Conservation (phyloP, 2,113 vertebrate genomes). For the Platycercus adscitus region DNA sequence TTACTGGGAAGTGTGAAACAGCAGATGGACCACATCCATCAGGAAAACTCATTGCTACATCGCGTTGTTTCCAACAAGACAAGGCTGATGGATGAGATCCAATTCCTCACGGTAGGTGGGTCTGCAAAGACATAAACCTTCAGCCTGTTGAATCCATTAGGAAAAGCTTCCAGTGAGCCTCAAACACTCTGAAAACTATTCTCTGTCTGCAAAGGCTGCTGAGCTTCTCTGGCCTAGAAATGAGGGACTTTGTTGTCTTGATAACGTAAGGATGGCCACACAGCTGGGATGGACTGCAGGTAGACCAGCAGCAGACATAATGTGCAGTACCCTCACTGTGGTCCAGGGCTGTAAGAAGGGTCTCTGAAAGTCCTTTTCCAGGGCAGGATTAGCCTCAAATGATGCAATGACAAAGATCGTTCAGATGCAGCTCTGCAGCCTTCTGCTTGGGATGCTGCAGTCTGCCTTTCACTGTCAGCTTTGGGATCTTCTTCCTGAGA, state of each 20-base stretch:
- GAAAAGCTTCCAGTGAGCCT: not conserved
- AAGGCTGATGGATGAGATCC: constrained; percentile 27
- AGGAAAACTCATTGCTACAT: constrained; percentile 17
- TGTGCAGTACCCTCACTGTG: not conserved
- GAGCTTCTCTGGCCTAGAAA: not conserved
- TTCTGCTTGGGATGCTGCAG: not conserved
- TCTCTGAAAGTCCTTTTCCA: not conserved
- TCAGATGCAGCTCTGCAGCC: not conserved
- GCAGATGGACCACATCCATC: constrained; percentile 59
- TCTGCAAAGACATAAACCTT: not conserved
- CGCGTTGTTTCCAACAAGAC: not conserved
- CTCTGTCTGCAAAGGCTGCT: not conserved
- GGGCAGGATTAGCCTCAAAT: not conserved
- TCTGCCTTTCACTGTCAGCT: not conserved
- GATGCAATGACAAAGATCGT: not conserved
- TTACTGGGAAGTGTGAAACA: constrained; percentile 38
- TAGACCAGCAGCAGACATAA: not conserved
- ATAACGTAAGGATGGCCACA: not conserved
- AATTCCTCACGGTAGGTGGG: constrained; percentile 22
- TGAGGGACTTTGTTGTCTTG: not conserved
- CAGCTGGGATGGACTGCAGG: not conserved
- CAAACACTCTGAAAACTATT: not conserved
- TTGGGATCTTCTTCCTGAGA: not conserved
- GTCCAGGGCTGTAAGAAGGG: not conserved
- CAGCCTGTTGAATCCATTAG: not conserved